phyloP scores from a whole-genome alignment of 2,888 invertebrate genomes.

The Geotrupes spiniger region DNA sequence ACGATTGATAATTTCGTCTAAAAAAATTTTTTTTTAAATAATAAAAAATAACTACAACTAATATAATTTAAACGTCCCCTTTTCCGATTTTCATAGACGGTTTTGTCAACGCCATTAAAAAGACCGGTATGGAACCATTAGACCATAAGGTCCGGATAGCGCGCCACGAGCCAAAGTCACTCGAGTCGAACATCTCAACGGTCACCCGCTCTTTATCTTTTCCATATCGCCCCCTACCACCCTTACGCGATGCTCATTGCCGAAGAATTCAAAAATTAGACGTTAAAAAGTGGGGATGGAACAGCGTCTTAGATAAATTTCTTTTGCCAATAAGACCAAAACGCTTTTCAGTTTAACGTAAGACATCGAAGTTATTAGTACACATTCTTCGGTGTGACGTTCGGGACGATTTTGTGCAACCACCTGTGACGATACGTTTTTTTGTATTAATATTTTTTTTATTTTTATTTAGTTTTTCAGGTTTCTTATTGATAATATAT shows the following conservation, averaged over 20 bases:
- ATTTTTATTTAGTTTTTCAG: slow-evolving; percentile 4
- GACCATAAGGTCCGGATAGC: slow-evolving; percentile 38
- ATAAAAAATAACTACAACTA: too few species aligned
- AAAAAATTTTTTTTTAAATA: too few species aligned
- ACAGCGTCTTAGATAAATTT: slow-evolving; percentile 14
- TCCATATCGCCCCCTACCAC: slow-evolving; percentile 15
- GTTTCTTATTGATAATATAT: too few species aligned
- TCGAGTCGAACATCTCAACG: slow-evolving; percentile 49
- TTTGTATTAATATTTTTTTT: background rate
- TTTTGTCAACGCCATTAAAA: background rate
- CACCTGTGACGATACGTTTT: background rate
- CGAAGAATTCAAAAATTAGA: slow-evolving; percentile 28
- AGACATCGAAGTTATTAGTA: slow-evolving; percentile 10
- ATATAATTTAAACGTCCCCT: too few species aligned
- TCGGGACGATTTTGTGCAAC: background rate
- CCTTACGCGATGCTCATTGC: slow-evolving; percentile 5
- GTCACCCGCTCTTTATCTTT: slow-evolving; percentile 40
- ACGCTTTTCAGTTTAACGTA: slow-evolving; percentile 13
- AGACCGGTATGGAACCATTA: slow-evolving; percentile 33
- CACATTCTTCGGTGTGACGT: too few species aligned
- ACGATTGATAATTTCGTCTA: too few species aligned
- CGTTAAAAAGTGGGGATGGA: slow-evolving; percentile 41
- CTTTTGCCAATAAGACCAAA: slow-evolving; percentile 13
- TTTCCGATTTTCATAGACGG: too few species aligned
- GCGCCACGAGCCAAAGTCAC: slow-evolving; percentile 39